Conservation (phyloP, 2,113 vertebrate species). For the Proteles cristata region DNA sequence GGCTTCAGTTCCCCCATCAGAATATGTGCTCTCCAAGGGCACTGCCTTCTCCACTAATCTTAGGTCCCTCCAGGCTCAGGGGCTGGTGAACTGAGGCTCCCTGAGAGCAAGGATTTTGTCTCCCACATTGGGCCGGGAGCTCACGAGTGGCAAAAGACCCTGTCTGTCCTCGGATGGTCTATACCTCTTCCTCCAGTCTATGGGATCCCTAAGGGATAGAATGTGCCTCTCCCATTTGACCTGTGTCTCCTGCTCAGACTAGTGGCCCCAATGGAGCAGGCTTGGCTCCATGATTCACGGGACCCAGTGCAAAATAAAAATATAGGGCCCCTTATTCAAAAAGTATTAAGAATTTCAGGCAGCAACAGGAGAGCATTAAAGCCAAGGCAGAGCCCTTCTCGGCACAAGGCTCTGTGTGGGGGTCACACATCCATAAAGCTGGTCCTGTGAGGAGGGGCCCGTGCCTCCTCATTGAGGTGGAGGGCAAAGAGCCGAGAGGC, state of each 20-base stretch:
- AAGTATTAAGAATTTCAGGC: neutral
- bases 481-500: neutral
- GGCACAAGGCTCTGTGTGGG: no score
- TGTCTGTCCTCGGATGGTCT: neutral
- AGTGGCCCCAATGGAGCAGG: neutral
- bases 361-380: neutral
- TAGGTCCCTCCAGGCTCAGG: neutral
- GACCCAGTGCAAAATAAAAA: neutral
- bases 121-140: neutral
- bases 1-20: neutral
- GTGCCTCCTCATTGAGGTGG: fast-evolving
- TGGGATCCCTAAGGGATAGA: neutral
- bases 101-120: neutral
- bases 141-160: neutral
- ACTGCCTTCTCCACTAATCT: neutral
- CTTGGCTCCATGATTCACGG: neutral
- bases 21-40: neutral
- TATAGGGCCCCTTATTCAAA: neutral
- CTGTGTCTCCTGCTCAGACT: neutral
- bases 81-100: neutral
- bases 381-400: neutral
- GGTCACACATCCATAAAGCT: neutral
- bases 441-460: neutral
- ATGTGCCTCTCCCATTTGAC: neutral
- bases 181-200: neutral